Evolutionary conservation across 2,113 vertebrate species (phyloP).

Genomic region (Lasiurus borealis): DNA sequence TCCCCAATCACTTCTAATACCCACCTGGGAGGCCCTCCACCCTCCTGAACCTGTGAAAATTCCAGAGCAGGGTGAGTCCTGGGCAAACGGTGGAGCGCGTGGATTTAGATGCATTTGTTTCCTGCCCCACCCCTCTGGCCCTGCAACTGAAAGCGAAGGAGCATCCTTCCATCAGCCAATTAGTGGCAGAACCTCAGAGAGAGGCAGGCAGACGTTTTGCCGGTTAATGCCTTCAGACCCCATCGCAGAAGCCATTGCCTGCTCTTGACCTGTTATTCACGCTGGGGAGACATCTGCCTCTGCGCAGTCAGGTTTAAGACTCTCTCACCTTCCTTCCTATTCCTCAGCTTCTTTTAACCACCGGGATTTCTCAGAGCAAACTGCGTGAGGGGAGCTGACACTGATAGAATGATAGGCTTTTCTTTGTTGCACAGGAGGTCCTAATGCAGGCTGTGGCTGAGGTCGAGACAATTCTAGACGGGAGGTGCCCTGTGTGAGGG

Average conservation of each 20-base stretch:
- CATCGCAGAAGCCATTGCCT: neutral
- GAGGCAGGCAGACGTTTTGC: neutral
- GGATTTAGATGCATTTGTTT: neutral
- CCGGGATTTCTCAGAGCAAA: neutral
- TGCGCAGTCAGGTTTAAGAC: neutral
- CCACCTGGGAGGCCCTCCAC: neutral
- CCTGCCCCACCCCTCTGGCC: neutral
- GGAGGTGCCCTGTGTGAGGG: neutral
- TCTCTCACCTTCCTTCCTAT: neutral
- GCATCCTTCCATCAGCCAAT: neutral
- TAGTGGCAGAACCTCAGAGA: constrained; percentile 7
- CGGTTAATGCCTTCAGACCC: constrained; percentile 26
- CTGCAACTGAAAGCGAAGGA: neutral
- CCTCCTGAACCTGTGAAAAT: neutral
- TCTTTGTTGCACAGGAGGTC: constrained; percentile 13
- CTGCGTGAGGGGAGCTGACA: neutral
- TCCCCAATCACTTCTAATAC: neutral
- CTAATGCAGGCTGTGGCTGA: neutral
- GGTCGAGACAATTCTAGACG: neutral
- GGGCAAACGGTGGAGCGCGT: neutral
- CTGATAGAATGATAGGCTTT: neutral
- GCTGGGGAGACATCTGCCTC: neutral
- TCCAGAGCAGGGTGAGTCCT: neutral
- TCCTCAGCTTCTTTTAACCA: neutral
- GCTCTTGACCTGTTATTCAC: neutral